A percentile compares a stretch with the other conserved stretches of the same genome.
These are phyloP conservation scores for Gnathonemus longibarbis DNA, from an alignment of 2,113 vertebrate genomes.

Conservation along the genomic window DNA sequence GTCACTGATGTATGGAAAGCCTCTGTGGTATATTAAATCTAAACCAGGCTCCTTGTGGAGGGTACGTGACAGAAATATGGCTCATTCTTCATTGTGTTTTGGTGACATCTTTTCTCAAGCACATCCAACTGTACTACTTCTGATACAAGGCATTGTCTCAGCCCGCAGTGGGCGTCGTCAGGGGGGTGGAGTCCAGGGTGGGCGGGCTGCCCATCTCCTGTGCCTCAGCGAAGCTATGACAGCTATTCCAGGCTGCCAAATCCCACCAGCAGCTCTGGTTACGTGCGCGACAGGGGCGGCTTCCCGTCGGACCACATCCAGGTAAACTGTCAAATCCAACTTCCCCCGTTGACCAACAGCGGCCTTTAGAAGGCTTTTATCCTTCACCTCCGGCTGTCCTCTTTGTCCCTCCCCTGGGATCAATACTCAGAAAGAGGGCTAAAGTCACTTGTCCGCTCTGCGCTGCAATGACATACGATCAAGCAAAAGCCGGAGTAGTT, in stretches of 20 bases:
- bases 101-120: background rate
- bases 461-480: background rate
- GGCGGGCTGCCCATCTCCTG: background rate
- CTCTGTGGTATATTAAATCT: background rate
- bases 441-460: background rate
- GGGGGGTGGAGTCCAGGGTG: background rate
- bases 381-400: slow-evolving; percentile 5
- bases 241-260: slow-evolving; percentile 32
- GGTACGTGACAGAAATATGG: background rate
- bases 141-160: background rate
- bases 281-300: slow-evolving; percentile 34
- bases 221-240: slow-evolving; percentile 28
- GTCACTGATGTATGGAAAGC: background rate
- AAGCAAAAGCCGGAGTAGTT: background rate
- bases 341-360: slow-evolving; percentile 37
- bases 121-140: background rate
- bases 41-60: background rate
- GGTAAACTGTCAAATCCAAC: slow-evolving; percentile 52
- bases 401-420: slow-evolving; percentile 11
- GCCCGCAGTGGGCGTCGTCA: background rate
- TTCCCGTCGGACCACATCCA: slow-evolving; percentile 38
- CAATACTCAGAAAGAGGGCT: background rate
- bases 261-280: slow-evolving; percentile 35
- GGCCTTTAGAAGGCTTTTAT: slow-evolving; percentile 35
- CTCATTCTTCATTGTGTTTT: background rate